Evolutionary conservation across 2,797 vertebrate species (phyloP).

Genomic region (Malacoctenus gilli): DNA sequence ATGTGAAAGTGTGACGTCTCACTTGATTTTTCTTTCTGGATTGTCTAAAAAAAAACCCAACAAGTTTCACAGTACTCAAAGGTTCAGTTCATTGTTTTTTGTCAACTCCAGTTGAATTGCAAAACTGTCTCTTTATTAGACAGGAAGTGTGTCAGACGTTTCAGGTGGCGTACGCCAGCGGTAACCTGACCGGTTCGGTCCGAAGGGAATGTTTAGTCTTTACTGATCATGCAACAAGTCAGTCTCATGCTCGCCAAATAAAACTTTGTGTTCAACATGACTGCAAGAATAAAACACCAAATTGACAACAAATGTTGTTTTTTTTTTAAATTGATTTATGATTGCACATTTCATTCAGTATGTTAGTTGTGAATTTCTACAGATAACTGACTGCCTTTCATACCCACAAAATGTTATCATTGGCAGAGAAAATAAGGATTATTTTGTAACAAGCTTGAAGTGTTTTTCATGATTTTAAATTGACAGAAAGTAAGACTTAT

Average conservation of each 20-base stretch:
- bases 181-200: slow-evolving; percentile 4
- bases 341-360: neutral
- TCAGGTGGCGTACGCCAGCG: neutral
- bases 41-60: slow-evolving; percentile 4
- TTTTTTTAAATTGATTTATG: neutral
- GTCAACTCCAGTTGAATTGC: neutral
- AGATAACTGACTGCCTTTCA: no score
- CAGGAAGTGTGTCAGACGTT: neutral
- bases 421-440: no score
- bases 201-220: slow-evolving; percentile 14
- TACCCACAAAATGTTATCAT: no score
- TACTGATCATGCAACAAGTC: slow-evolving; percentile 15
- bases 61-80: neutral
- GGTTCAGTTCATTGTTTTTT: neutral
- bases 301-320: slow-evolving; percentile 18
- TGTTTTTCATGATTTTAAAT: no score
- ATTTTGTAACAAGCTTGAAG: no score
- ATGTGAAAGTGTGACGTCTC: slow-evolving; percentile 12
- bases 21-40: neutral
- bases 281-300: slow-evolving; percentile 67
- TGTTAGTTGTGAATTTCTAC: no score
- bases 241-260: slow-evolving; percentile 34
- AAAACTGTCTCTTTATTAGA: neutral
- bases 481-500: no score
- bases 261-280: slow-evolving; percentile 51